Base-by-base conservation (phyloP, 1,140 invertebrate species). In the Oscheius sp. region DNA sequence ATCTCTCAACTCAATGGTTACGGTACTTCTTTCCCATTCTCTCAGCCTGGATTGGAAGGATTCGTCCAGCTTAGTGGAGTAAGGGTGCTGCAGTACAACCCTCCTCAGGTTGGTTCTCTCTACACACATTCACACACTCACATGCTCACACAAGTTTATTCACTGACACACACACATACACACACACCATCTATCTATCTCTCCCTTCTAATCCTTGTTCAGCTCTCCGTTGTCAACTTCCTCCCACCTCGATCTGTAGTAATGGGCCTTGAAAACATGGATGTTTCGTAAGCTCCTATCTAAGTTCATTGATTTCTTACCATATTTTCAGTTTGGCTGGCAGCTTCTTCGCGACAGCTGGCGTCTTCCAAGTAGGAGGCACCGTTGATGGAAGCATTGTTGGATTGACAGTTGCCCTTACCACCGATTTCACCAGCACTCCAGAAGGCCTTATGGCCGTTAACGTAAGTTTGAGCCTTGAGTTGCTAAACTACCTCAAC, bases 391-490 rank as follows among this genome's bases (percentile, higher is more conserved):
- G 82, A 1, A 49, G 75, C 13, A 38, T 80, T 7, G 67, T 36
- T 36, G 79, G 78, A 18, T 76, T 82, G 80, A 73, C 67, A 13
- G 67, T 81, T 7, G 73, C 77, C 20, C 31, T 83, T 31, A 79
- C 78, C 3, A 79, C 82, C 10, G 38, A 67, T 28, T 79, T 83
- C 38, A 34, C 69, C 10, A 68, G 78, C 13, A 72, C 75, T 58
- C 42, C 61, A n/a, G 78, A 83, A 23, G 81, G 81, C 29, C 68
- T 68, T 29, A 83, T 83, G 77, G 58, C 70, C 10, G 81, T 84
- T 26, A 61, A 74, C 26, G 72, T 73, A 35, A 29, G 46, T n/a
- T n/a, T n/a, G n/a, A n/a, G n/a, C n/a, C n/a, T n/a, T n/a, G n/a
- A n/a, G n/a, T n/a, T 35, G 20, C 3, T 42, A 7, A 42, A 42